Evolutionary conservation across 2,888 invertebrate species (phyloP).

Genomic region (Linyphia triangularis): DNA sequence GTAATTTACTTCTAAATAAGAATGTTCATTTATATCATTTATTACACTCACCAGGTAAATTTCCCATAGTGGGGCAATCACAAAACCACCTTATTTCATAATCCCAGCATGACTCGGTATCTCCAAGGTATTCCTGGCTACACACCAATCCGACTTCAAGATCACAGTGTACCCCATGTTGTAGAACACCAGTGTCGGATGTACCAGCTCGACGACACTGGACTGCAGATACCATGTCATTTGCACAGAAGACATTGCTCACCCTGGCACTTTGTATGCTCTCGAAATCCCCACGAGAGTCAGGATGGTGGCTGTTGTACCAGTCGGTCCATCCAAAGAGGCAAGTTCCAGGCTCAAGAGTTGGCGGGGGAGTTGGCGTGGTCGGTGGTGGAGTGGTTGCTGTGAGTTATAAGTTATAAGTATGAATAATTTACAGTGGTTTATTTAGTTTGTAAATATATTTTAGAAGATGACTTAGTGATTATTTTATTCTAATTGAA

Average conservation of each 20-base stretch:
- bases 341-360: slow-evolving; percentile 60
- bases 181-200: neutral
- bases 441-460: too few relatives aligned
- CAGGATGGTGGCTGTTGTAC: slow-evolving; percentile 73
- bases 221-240: slow-evolving; percentile 74
- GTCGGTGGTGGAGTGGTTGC: slow-evolving; percentile 35
- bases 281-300: slow-evolving; percentile 75
- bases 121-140: slow-evolving; percentile 52
- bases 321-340: slow-evolving; percentile 76
- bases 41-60: slow-evolving; percentile 43
- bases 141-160: slow-evolving; percentile 74
- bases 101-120: slow-evolving; percentile 77
- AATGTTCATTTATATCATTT: neutral
- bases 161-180: slow-evolving; percentile 71
- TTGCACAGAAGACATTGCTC: slow-evolving; percentile 67
- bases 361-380: slow-evolving; percentile 19
- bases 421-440: too few relatives aligned
- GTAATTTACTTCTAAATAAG: too few relatives aligned
- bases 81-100: slow-evolving; percentile 79
- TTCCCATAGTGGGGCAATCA: slow-evolving; percentile 72
- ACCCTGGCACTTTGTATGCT: slow-evolving; percentile 67
- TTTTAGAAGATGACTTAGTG: too few relatives aligned
- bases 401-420: neutral
- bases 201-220: slow-evolving; percentile 71
- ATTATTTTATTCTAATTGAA: too few relatives aligned